A percentile compares a stretch with the other conserved stretches of the same genome.
phyloP scores from a whole-genome alignment of 2,113 vertebrate genomes.

The Pygathrix nemaeus region DNA sequence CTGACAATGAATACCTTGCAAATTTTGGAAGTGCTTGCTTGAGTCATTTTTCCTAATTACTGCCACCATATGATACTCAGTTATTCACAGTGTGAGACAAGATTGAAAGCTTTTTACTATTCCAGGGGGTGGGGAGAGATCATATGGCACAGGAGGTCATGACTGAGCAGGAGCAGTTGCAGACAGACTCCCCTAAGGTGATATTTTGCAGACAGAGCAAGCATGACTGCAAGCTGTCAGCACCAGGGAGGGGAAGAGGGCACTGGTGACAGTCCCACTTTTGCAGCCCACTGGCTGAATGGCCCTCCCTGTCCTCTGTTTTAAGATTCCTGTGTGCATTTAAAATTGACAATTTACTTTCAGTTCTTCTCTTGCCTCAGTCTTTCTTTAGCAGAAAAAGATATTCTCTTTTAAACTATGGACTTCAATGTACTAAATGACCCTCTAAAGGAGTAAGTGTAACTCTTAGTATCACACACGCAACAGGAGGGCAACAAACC shows the following conservation, averaged over 20 bases:
- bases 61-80: constrained; percentile 33
- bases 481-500: constrained; percentile 10
- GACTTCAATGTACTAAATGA: background rate
- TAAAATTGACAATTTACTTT: background rate
- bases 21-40: constrained; percentile 52
- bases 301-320: background rate
- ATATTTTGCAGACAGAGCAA: background rate
- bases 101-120: constrained; percentile 58
- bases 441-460: background rate
- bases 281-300: background rate
- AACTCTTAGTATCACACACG: background rate
- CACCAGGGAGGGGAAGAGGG: background rate
- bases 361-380: background rate
- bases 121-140: constrained; percentile 44
- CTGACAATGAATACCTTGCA: background rate
- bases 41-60: constrained; percentile 69
- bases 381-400: background rate
- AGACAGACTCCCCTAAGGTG: constrained; percentile 40
- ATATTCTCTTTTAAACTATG: background rate
- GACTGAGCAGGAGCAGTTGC: constrained; percentile 8
- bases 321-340: background rate
- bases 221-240: background rate
- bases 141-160: constrained; percentile 34
- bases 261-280: background rate
- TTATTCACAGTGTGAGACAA: constrained; percentile 67